A percentile compares a stretch with the other conserved stretches of the same genome.
Conservation (phyloP, 1,140 invertebrate genomes). For the Scaptomyza hsui region DNA sequence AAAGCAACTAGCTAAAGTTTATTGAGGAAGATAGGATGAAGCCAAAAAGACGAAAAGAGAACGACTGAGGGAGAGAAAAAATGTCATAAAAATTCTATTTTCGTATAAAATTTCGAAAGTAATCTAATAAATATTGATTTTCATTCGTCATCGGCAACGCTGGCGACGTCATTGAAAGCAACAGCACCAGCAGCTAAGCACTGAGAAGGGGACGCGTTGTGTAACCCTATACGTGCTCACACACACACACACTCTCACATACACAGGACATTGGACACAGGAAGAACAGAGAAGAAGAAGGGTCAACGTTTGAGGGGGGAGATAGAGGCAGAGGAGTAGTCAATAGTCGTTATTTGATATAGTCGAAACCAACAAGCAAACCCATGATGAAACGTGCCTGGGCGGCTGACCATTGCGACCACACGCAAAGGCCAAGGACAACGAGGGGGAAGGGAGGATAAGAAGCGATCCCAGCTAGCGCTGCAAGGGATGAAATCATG, state of each 20-base stretch:
- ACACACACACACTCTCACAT: slow-evolving; percentile 47
- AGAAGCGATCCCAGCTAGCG: slow-evolving; percentile 38
- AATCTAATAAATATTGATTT: slow-evolving; percentile 84
- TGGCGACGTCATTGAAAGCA: slow-evolving; percentile 50
- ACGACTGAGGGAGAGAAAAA: slow-evolving; percentile 38
- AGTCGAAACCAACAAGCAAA: slow-evolving; percentile 75
- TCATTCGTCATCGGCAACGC: slow-evolving; percentile 79
- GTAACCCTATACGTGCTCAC: slow-evolving; percentile 75
- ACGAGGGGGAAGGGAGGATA: neutral
- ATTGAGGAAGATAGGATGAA: slow-evolving; percentile 33
- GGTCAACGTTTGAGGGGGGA: slow-evolving; percentile 16
- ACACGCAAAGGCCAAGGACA: slow-evolving; percentile 63
- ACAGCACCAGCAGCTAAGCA: slow-evolving; percentile 44
- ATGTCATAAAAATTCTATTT: slow-evolving; percentile 83
- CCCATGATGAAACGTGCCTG: slow-evolving; percentile 80
- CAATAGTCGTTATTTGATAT: slow-evolving; percentile 83
- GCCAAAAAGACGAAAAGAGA: slow-evolving; percentile 9
- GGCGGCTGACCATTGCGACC: slow-evolving; percentile 77
- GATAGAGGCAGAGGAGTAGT: slow-evolving; percentile 57
- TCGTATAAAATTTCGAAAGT: slow-evolving; percentile 84
- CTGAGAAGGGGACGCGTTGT: slow-evolving; percentile 33
- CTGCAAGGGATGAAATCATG: slow-evolving; percentile 84
- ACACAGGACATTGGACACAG: slow-evolving; percentile 38
- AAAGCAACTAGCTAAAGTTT: slow-evolving; percentile 10
- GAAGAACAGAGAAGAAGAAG: slow-evolving; percentile 34